phyloP scores from a whole-genome alignment of 2,888 invertebrate genomes.

The Agrochola circellaris region DNA sequence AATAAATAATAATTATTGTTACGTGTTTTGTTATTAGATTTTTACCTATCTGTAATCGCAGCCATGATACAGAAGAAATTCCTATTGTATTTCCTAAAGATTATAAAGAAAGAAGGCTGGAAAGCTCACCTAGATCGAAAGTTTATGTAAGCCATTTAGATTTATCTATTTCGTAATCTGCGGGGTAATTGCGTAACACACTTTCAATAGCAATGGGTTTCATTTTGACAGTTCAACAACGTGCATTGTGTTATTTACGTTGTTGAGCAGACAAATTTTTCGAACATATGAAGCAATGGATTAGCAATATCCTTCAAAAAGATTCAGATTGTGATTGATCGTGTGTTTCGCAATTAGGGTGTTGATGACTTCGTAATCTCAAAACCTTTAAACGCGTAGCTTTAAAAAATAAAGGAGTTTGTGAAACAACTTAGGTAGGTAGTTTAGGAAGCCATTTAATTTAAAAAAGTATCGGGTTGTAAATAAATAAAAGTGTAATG shows the following conservation, averaged over 20 bases:
- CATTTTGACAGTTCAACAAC: too few species aligned
- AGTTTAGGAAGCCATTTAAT: not conserved
- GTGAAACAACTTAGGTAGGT: not conserved
- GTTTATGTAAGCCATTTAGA: constrained; percentile 18
- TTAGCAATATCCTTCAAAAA: too few species aligned
- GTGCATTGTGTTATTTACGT: too few species aligned
- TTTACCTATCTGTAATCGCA: not conserved
- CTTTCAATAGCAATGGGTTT: too few species aligned
- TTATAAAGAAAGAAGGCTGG: not conserved
- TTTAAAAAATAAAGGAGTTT: not conserved
- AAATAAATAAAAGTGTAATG: constrained; percentile 58
- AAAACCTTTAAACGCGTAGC: not conserved
- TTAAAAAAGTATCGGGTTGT: constrained; percentile 18
- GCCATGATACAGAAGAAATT: too few species aligned
- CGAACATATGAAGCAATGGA: too few species aligned
- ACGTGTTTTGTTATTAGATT: not conserved
- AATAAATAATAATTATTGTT: not conserved
- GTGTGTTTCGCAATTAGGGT: too few species aligned
- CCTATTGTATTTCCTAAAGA: not conserved
- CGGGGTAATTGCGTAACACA: too few species aligned
- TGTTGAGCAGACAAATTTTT: too few species aligned
- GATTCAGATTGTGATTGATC: too few species aligned
- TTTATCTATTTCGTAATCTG: constrained; percentile 3
- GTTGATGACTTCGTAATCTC: not conserved
- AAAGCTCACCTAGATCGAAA: not conserved